A percentile compares a stretch with the other conserved stretches of the same genome.
Evolutionary conservation across 2,888 invertebrate species (phyloP).

Genomic region (Syrista parreyssii): DNA sequence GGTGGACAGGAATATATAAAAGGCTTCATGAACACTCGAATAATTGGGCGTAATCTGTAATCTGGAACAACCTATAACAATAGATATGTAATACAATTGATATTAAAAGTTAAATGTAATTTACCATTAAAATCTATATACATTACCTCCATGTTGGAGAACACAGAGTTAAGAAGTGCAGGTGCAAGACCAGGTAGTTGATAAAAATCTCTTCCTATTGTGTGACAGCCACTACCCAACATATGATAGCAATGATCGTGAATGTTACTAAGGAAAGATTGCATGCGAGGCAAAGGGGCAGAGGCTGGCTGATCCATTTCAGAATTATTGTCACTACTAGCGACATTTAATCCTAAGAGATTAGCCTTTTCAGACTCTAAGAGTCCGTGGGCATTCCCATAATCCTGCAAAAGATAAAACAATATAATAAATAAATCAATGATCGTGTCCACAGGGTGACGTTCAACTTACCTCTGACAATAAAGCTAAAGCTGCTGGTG

Average conservation of each 20-base stretch:
- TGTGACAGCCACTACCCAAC: slow-evolving; percentile 71
- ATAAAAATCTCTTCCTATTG: slow-evolving; percentile 89
- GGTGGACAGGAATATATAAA: slow-evolving; percentile 89
- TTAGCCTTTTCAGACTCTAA: slow-evolving; percentile 82
- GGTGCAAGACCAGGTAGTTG: slow-evolving; percentile 79
- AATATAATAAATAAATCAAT: not conserved
- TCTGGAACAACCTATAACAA: slow-evolving; percentile 79
- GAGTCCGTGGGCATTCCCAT: slow-evolving; percentile 77
- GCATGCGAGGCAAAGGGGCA: slow-evolving; percentile 82
- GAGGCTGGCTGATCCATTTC: slow-evolving; percentile 67
- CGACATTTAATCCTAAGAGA: slow-evolving; percentile 73
- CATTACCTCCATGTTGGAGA: slow-evolving; percentile 74
- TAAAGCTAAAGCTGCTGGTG: slow-evolving; percentile 73
- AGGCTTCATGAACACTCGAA: slow-evolving; percentile 86
- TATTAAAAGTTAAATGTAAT: slow-evolving; percentile 5
- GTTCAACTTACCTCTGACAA: slow-evolving; percentile 69
- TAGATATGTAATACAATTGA: slow-evolving; percentile 33
- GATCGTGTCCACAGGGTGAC: not conserved
- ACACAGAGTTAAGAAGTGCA: slow-evolving; percentile 78
- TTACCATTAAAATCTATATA: not conserved
- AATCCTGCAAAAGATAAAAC: slow-evolving; percentile 67
- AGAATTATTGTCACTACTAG: slow-evolving; percentile 54
- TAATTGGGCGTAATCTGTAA: slow-evolving; percentile 84
- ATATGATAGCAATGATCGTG: slow-evolving; percentile 87
- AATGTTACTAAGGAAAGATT: slow-evolving; percentile 80